These are phyloP conservation scores for Campoletis sonorensis DNA, from an alignment of 1,140 invertebrate species.

Conservation along the genomic window DNA sequence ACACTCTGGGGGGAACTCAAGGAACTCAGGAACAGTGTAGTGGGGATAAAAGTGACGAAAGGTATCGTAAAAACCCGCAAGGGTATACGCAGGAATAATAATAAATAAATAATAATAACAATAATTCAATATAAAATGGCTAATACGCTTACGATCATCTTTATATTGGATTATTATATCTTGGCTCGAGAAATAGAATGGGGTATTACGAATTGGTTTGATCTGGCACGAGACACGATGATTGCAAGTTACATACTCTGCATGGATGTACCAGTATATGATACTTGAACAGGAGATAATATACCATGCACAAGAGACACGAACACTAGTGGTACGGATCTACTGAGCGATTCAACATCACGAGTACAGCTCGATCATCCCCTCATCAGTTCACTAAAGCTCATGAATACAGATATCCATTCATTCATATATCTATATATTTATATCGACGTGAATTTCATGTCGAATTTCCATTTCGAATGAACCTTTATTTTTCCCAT, in stretches of 20 bases:
- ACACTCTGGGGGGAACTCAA: no score
- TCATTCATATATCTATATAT: not conserved
- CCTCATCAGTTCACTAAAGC: not conserved
- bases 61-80: no score
- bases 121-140: not conserved
- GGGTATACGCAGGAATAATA: no score
- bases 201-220: not conserved
- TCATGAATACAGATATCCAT: no score
- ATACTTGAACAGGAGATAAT: not conserved
- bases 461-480: no score
- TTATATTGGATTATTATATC: slow-evolving; percentile 7
- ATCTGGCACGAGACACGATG: not conserved
- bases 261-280: not conserved
- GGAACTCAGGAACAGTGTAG: no score
- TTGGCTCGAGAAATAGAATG: not conserved
- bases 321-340: not conserved
- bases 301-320: slow-evolving; percentile 3
- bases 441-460: not conserved
- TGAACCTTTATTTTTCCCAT: no score
- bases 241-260: not conserved
- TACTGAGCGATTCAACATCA: not conserved
- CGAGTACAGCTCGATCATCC: slow-evolving; percentile 1
- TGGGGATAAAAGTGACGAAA: no score
- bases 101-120: no score
- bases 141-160: not conserved